These are phyloP conservation scores for Drosophila atroscutellata DNA, from an alignment of 2,888 invertebrate genomes.

Conservation along the genomic window DNA sequence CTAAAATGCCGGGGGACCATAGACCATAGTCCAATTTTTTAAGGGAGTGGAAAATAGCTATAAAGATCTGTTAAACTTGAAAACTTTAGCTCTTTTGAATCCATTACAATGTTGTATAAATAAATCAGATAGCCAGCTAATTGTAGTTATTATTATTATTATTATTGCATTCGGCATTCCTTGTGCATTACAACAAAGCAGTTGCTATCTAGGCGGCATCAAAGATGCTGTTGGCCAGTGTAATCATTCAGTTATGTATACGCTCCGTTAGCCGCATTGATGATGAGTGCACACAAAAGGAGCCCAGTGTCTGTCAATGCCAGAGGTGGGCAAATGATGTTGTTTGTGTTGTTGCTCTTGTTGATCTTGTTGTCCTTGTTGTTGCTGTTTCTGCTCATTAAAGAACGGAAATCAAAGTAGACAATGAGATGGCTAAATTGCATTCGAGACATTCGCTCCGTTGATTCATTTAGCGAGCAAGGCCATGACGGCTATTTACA, in stretches of 20 bases:
- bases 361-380: background rate
- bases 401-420: constrained; percentile 61
- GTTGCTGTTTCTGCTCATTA: constrained; percentile 52
- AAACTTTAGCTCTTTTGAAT: background rate
- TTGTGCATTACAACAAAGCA: background rate
- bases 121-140: background rate
- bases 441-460: constrained; percentile 29
- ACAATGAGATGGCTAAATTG: constrained; percentile 58
- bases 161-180: background rate
- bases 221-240: background rate
- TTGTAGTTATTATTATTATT: background rate
- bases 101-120: background rate
- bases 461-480: constrained; percentile 29
- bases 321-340: constrained; percentile 31
- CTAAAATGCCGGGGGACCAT: background rate
- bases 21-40: background rate
- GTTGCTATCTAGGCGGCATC: background rate
- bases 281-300: constrained; percentile 13
- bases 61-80: background rate
- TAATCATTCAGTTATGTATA: constrained; percentile 44
- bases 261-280: constrained; percentile 44
- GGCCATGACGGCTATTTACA: constrained; percentile 23
- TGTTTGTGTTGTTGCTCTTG: background rate
- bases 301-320: constrained; percentile 17
- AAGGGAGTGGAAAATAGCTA: background rate